Evolutionary conservation across 2,797 vertebrate genomes (phyloP), one percentile per base, ranked within the genome.

Genomic region (Catostomus latipinnis): DNA sequence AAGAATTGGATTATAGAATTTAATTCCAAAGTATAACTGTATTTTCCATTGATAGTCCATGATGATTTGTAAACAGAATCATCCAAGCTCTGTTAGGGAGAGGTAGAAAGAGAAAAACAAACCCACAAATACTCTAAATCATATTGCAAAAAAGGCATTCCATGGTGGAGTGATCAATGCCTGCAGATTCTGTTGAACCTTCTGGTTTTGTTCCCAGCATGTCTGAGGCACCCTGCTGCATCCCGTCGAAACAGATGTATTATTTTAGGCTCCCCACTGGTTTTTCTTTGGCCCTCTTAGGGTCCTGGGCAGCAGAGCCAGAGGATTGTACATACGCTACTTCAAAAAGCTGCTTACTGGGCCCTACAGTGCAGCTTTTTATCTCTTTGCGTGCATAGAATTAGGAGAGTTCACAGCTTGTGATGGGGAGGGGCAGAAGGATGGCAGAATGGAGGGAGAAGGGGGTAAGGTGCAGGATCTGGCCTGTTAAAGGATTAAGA

Each of bases 401-500:
- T 87, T 84, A 87, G 63, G 84, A 67, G 81, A 76, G 82, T 83
- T 86, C 82, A 82, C 84, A 86, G 84, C 69, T 69, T 45, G 69
- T 57, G 78, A 63, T 67, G 52, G 34, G 67, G 54, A 70, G 71
- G 84, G 83, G 74, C 56, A 85, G 81, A 82, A 78, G 83, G 81
- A 81, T 86, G 87, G 75, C 69, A 72, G 82, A 78, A 74, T 83
- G 53, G 79, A 69, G 83, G 63, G 81, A 61, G 34, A 34, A 34
- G 34, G 34, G 34, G 34, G 62, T 67, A 80, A 82, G 71, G 75
- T 73, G 76, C 73, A 67, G 87, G 87, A 89, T 92, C 87, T 90
- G 74, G 57, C 73, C 88, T 89, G 88, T 93, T 91, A 90, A 87
- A 86, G 89, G 92, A 92, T 94, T 93, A 92, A 83, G 82, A 87